phyloP scores from a whole-genome alignment of 2,797 vertebrate genomes.

The Pipistrellus kuhlii region DNA sequence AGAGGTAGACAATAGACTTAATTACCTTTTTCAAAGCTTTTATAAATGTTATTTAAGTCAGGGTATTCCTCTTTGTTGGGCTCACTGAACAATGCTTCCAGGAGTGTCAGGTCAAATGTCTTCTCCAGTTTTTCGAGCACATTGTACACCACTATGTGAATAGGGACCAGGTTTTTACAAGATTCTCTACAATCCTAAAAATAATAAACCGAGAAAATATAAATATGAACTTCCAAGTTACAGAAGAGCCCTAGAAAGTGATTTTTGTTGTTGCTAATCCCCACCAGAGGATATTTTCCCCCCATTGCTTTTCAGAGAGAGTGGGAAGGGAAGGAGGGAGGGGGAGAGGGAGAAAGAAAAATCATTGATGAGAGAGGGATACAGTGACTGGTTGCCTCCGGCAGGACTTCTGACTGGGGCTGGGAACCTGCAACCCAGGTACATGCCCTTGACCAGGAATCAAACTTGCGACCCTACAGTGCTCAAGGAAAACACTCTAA shows the following conservation, averaged over 20 bases:
- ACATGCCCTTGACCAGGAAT: too few relatives aligned
- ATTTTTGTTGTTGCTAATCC: not conserved
- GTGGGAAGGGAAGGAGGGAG: too few relatives aligned
- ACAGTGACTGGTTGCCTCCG: too few relatives aligned
- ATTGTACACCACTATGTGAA: constrained; percentile 25
- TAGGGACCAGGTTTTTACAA: constrained; percentile 46
- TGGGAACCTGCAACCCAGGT: too few relatives aligned
- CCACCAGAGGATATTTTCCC: too few relatives aligned
- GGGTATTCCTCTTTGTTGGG: constrained; percentile 63
- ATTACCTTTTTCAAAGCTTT: constrained; percentile 59
- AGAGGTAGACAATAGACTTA: not conserved
- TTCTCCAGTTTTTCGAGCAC: constrained; percentile 55
- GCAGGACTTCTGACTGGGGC: too few relatives aligned
- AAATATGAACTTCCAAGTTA: not conserved
- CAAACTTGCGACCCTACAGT: too few relatives aligned
- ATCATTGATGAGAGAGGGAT: too few relatives aligned
- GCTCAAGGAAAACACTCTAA: too few relatives aligned
- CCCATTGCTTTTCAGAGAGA: too few relatives aligned
- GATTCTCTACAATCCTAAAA: constrained; percentile 62
- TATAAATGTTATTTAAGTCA: not conserved
- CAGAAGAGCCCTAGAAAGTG: not conserved
- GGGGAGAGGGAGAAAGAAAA: too few relatives aligned
- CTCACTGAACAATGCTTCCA: not conserved
- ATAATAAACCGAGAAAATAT: constrained; percentile 38
- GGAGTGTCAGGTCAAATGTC: fast-evolving